phyloP scores from a whole-genome alignment of 2,113 vertebrate genomes.

The Halcyon malimbica region DNA sequence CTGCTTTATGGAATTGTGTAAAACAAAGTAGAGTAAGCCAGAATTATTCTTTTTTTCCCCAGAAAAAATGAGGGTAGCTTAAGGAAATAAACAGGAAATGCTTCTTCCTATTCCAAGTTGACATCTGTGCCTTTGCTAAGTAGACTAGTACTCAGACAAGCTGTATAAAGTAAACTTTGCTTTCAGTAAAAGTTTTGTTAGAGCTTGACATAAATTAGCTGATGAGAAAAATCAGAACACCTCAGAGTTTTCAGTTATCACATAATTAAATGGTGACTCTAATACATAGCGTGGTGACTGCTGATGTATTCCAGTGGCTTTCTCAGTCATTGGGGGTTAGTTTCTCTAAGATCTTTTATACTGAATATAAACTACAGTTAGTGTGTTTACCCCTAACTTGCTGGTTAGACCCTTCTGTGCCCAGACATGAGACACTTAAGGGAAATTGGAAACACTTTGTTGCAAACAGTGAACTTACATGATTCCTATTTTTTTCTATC shows the following conservation, averaged over 20 bases:
- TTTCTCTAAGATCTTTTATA: background rate
- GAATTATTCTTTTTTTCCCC: background rate
- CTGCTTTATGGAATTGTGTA: background rate
- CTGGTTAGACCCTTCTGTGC: background rate
- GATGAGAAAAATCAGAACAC: background rate
- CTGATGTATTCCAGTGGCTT: background rate
- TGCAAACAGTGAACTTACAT: background rate
- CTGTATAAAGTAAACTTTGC: background rate
- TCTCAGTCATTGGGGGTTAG: background rate
- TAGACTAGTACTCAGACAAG: background rate
- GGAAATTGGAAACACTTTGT: background rate
- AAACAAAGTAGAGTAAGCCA: background rate
- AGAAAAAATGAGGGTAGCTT: background rate
- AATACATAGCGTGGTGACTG: background rate
- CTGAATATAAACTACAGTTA: background rate
- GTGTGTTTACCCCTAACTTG: background rate
- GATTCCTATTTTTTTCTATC: background rate
- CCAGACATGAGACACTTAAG: background rate
- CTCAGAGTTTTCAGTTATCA: background rate
- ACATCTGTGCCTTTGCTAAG: slow-evolving; percentile 4
- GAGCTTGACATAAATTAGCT: background rate
- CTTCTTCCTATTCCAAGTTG: background rate
- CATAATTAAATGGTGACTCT: background rate
- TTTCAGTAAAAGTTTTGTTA: background rate
- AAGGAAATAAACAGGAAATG: slow-evolving; percentile 54